Conservation (phyloP, 2,113 vertebrate species). For the Pseudorhombus dupliciocellatus region DNA sequence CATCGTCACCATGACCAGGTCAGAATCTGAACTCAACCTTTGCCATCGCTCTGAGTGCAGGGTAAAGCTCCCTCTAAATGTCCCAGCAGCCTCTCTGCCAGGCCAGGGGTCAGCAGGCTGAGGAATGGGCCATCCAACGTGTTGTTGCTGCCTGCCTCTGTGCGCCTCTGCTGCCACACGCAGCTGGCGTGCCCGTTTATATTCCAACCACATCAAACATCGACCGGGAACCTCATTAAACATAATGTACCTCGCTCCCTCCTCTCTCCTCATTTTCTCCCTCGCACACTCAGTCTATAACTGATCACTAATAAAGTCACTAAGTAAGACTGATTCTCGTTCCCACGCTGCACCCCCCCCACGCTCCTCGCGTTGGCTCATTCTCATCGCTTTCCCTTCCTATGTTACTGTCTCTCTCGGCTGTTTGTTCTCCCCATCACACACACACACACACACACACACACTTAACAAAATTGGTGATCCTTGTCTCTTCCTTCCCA, state of each 20-base stretch:
- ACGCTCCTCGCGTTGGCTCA: neutral
- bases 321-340: constrained; percentile 38
- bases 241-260: constrained; percentile 17
- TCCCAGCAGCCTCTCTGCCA: neutral
- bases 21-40: neutral
- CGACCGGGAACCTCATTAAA: constrained; percentile 39
- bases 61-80: constrained; percentile 2
- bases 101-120: neutral
- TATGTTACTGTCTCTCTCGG: neutral
- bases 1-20: neutral
- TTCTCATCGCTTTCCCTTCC: neutral
- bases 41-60: neutral
- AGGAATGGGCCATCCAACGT: neutral
- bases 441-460: constrained; percentile 1
- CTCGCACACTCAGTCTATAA: constrained; percentile 9
- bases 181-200: constrained; percentile 18
- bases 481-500: constrained; percentile 38
- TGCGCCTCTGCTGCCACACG: neutral
- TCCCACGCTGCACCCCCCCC: constrained; percentile 21
- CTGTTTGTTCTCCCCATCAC: neutral
- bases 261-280: constrained; percentile 6
- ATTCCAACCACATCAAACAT: constrained; percentile 24
- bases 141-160: constrained; percentile 9
- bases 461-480: constrained; percentile 44
- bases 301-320: constrained; percentile 58